Base-by-base conservation (phyloP, 2,113 vertebrate species). In the Chamaea fasciata region DNA sequence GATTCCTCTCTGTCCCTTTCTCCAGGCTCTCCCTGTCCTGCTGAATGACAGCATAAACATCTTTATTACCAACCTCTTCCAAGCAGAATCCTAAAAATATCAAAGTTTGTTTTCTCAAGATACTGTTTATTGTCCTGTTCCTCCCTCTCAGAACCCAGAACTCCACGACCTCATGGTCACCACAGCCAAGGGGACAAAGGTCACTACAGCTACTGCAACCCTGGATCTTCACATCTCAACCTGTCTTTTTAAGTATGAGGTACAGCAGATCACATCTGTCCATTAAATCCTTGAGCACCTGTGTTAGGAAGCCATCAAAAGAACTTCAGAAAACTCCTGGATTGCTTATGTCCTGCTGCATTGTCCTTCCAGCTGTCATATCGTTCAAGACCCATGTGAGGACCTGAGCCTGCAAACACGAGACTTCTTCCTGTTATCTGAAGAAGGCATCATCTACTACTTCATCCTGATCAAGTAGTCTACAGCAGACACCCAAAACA, bases 321-420 rank as follows among this genome's bases (percentile, higher is more conserved):
- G 52, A 37, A 85, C 30, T 81, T 47, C 52, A 67, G 44, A 59
- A 47, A 67, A 65, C 37, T 46, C 50, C 20, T 20, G 24, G 35
- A 37, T 37, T 59, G 14, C 6, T 64, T 46, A 30, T 4, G 12
- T 19, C 64, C 41, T 5, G 1, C 16, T 21, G 11, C 9, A 5
- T 3, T 55, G 33, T 39, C 33, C 52, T 63, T 84, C 39, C 21
- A 75, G 55, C 6, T 7, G 11, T 37, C 53, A 31, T 6, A 12
- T 57, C 3, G 6, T 70, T 84, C 77, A 89, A 62, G 27, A 75
- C 22, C 20, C 50, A 16, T 1, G 1, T 13, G 15, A 74, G 18
- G 12, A 50, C 44, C 14, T 9, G 13, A 16, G 42, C 52, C 60
- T 71, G 11, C 0, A 3, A 77, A 79, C 0, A 0, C 15, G 50